Conservation (phyloP, 2,797 vertebrate species). For the Anableps anableps region DNA sequence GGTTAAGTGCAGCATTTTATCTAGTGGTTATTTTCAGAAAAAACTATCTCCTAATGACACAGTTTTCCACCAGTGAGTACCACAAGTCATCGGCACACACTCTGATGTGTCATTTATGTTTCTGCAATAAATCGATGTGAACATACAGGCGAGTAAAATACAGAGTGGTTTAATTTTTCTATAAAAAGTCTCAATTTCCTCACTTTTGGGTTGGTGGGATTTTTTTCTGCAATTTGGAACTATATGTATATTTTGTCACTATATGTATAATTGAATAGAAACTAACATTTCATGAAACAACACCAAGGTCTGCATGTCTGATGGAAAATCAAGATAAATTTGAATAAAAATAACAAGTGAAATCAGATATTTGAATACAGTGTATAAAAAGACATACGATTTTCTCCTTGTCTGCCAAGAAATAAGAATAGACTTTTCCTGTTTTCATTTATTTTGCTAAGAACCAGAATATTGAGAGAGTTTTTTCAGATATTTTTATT, state of each 20-base stretch:
- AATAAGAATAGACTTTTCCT: neutral
- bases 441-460: neutral
- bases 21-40: neutral
- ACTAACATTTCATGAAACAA: neutral
- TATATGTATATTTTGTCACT: neutral
- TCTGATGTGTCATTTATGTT: neutral
- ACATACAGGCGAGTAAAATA: neutral
- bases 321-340: neutral
- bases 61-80: neutral
- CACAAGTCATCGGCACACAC: neutral
- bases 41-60: constrained; percentile 3
- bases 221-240: neutral
- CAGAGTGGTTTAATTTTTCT: neutral
- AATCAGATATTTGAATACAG: neutral
- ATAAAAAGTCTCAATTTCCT: neutral
- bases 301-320: neutral
- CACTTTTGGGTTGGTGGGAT: neutral
- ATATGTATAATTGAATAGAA: neutral
- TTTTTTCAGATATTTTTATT: neutral
- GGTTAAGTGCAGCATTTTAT: constrained; percentile 2
- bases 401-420: neutral
- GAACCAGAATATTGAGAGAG: neutral
- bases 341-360: neutral
- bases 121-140: neutral
- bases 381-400: neutral